phyloP scores from a whole-genome alignment of 2,797 vertebrate genomes.

The Falco peregrinus region DNA sequence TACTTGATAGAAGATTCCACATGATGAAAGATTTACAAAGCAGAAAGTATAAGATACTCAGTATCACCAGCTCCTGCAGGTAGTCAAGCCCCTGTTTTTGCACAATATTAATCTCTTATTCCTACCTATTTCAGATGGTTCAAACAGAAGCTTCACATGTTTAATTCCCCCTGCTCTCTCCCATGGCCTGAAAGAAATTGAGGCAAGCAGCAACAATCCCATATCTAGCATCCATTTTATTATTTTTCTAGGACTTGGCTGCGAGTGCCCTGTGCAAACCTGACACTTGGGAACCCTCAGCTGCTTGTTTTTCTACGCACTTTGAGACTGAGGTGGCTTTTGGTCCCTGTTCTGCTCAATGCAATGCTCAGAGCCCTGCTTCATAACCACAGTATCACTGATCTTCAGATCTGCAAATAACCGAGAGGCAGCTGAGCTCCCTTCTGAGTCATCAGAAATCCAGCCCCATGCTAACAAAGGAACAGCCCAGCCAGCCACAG shows the following conservation, averaged over 20 bases:
- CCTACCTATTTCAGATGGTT: not conserved
- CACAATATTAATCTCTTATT: not conserved
- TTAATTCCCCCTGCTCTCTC: not conserved
- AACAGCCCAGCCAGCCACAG: not conserved
- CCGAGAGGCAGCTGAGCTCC: not conserved
- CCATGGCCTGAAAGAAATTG: not conserved
- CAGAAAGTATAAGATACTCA: not conserved
- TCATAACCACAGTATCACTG: not conserved
- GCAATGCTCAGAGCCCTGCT: not conserved
- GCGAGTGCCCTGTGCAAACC: not conserved
- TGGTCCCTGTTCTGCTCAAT: not conserved
- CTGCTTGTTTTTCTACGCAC: not conserved
- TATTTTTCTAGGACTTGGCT: not conserved
- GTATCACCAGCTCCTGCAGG: not conserved
- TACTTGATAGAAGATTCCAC: not conserved
- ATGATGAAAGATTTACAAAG: not conserved
- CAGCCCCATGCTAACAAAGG: not conserved
- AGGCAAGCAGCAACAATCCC: not conserved
- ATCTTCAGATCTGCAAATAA: not conserved
- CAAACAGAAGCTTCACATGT: not conserved
- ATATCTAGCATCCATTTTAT: not conserved
- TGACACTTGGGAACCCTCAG: not conserved
- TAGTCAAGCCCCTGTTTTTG: not conserved
- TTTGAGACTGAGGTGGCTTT: not conserved
- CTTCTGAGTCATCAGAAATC: constrained; percentile 1